Evolutionary conservation across 2,797 vertebrate species (phyloP).

Genomic region (Tapera naevia): DNA sequence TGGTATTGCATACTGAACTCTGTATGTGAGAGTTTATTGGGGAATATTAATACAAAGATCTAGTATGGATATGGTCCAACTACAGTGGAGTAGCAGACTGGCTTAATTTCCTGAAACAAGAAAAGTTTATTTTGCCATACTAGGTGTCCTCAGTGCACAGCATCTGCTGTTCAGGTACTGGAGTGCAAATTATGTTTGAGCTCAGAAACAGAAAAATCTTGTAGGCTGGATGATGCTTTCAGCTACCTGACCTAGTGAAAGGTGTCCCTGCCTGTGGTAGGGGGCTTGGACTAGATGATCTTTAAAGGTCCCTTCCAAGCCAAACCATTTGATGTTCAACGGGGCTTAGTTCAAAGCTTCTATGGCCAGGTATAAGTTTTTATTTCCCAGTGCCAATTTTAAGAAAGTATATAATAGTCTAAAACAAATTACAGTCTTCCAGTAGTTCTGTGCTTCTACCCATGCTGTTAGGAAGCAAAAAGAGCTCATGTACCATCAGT

Average conservation of each 20-base stretch:
- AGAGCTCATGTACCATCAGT: accelerated
- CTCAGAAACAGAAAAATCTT: not conserved
- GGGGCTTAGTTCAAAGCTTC: not conserved
- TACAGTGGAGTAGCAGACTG: not conserved
- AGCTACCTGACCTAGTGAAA: not conserved
- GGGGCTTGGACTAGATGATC: not conserved
- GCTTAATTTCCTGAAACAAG: not conserved
- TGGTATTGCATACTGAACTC: not conserved
- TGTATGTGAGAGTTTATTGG: not conserved
- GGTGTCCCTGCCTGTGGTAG: not conserved
- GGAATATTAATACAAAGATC: not conserved
- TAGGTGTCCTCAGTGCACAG: not conserved
- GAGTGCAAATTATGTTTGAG: not conserved
- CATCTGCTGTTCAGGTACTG: not conserved
- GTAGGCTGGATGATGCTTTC: not conserved
- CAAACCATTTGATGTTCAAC: not conserved
- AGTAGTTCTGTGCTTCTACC: not conserved
- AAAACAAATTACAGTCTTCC: not conserved
- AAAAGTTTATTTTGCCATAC: not conserved
- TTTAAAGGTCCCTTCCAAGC: not conserved
- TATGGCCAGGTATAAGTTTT: not conserved
- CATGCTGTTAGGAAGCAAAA: not conserved
- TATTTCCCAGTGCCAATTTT: not conserved
- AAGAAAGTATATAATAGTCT: not conserved
- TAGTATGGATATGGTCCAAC: not conserved